Percentiles rank a stretch among this genome's conserved stretches.
Conservation (phyloP, 2,888 invertebrate genomes). For the Heteropelma amictum region DNA sequence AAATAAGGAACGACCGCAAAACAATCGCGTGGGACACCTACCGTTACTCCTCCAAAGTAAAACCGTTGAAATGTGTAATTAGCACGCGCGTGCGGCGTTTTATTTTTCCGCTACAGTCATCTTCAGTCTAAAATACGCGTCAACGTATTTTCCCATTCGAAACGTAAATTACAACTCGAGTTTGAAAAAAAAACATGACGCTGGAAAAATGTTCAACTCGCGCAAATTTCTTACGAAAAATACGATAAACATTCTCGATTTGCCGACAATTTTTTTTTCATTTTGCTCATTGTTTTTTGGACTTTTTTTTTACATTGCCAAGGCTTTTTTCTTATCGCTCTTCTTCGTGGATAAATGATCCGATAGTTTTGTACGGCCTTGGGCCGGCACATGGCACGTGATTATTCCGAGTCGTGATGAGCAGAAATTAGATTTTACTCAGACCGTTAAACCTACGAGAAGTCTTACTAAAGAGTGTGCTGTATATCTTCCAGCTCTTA, state of each 20-base stretch:
- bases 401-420: constrained; percentile 54
- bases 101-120: not conserved
- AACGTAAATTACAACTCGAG: too few species aligned
- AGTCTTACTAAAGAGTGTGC: too few species aligned
- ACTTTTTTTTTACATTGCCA: too few species aligned
- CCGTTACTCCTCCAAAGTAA: not conserved
- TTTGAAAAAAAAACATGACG: too few species aligned
- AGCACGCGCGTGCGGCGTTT: not conserved
- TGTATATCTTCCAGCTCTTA: not conserved
- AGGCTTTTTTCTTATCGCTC: not conserved
- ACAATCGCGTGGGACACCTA: not conserved
- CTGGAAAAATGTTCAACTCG: too few species aligned
- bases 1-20: too few species aligned
- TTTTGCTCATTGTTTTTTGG: too few species aligned
- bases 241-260: too few species aligned
- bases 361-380: constrained; percentile 15
- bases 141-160: too few species aligned
- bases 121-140: not conserved
- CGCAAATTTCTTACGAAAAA: too few species aligned
- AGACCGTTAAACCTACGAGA: constrained; percentile 56
- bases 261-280: too few species aligned
- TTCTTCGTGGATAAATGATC: not conserved
- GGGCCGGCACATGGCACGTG: constrained; percentile 5
- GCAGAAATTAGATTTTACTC: constrained; percentile 58
- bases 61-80: not conserved